A percentile compares a stretch with the other conserved stretches of the same genome.
Evolutionary conservation across 2,113 vertebrate genomes (phyloP).

Genomic region (Struthio camelus): DNA sequence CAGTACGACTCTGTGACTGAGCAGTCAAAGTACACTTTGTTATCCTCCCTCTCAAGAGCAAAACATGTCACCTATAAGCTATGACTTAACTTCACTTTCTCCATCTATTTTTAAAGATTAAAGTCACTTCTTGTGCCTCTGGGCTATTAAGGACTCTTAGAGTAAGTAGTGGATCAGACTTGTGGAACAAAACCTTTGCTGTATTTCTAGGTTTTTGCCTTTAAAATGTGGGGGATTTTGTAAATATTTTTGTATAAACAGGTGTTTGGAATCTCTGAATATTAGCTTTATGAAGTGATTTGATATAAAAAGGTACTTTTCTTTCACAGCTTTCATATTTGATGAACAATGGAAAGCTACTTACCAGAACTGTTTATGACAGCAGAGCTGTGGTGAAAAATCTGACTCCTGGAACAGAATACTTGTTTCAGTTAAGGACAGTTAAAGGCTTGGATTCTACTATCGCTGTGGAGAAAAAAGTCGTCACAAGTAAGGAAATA

Average conservation of each 20-base stretch:
- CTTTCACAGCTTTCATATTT: slow-evolving; percentile 76
- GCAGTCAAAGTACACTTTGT: background rate
- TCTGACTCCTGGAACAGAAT: slow-evolving; percentile 81
- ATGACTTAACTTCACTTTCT: background rate
- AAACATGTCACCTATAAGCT: background rate
- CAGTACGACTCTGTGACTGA: background rate
- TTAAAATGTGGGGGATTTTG: background rate
- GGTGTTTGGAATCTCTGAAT: background rate
- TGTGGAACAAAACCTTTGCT: background rate
- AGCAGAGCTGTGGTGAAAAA: slow-evolving; percentile 77
- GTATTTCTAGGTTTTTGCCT: background rate
- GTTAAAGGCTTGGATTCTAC: slow-evolving; percentile 77
- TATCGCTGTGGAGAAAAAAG: slow-evolving; percentile 62
- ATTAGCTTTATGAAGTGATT: background rate
- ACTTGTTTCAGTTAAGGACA: slow-evolving; percentile 80
- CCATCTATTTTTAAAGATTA: background rate
- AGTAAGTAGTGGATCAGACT: background rate
- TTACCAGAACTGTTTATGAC: slow-evolving; percentile 41
- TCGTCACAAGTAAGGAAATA: slow-evolving; percentile 80
- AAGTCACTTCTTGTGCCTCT: background rate
- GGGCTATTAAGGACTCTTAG: background rate
- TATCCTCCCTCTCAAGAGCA: background rate
- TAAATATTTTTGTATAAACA: background rate
- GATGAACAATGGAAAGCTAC: slow-evolving; percentile 53
- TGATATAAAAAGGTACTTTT: background rate